Percentiles rank a stretch among this genome's conserved stretches.
These are phyloP conservation scores for Zaprionus lachaisei DNA, from an alignment of 1,140 invertebrate species.

Conservation along the genomic window DNA sequence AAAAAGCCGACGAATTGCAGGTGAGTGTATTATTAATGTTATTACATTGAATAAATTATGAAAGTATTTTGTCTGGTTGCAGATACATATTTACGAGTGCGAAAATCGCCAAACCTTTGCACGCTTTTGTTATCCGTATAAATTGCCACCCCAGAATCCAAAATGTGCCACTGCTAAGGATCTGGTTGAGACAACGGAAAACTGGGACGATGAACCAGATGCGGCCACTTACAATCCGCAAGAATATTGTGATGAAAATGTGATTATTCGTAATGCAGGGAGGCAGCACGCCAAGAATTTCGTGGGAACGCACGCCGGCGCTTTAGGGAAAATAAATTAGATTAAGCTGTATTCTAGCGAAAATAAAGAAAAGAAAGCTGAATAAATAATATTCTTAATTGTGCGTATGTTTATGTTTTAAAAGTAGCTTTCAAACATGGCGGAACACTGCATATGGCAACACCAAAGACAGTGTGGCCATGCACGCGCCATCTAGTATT, in stretches of 20 bases:
- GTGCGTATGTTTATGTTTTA: background rate
- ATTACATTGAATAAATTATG: background rate
- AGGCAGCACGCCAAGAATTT: too few relatives aligned
- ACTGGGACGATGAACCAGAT: slow-evolving; percentile 57
- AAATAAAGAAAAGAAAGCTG: background rate
- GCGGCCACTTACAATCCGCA: slow-evolving; percentile 43
- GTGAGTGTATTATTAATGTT: slow-evolving; percentile 9
- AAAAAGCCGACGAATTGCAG: slow-evolving; percentile 15
- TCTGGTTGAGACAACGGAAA: slow-evolving; percentile 13
- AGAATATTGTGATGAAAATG: slow-evolving; percentile 12
- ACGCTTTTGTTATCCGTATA: slow-evolving; percentile 16
- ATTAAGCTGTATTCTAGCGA: background rate
- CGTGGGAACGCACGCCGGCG: too few relatives aligned
- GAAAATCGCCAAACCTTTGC: background rate
- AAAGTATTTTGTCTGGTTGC: background rate
- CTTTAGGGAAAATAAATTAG: background rate
- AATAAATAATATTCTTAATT: background rate
- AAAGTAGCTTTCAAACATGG: background rate
- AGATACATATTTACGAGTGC: slow-evolving; percentile 35
- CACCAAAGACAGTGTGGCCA: slow-evolving; percentile 10
- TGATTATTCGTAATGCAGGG: slow-evolving; percentile 1
- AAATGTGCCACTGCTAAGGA: background rate
- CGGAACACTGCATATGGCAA: background rate
- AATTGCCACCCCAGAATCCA: background rate
- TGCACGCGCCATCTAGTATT: background rate